Evolutionary conservation across 2,797 vertebrate species (phyloP).

Genomic region (Cynopterus sphinx): DNA sequence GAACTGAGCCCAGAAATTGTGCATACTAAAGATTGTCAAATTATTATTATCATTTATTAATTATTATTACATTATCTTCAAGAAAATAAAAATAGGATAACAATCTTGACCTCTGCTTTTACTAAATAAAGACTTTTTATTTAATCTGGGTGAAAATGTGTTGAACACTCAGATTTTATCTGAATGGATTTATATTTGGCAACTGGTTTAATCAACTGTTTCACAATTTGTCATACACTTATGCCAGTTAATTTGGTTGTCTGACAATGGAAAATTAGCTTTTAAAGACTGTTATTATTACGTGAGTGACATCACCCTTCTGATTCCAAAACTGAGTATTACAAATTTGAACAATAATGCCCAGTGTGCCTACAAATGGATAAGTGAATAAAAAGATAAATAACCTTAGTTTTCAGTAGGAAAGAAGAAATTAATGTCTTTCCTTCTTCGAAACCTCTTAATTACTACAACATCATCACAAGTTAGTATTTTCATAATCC

Average conservation of each 20-base stretch:
- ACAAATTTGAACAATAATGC: background rate
- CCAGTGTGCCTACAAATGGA: background rate
- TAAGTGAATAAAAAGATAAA: background rate
- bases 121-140: slow-evolving; percentile 51
- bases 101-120: slow-evolving; percentile 38
- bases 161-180: slow-evolving; percentile 42
- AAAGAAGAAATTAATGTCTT: background rate
- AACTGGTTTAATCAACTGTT: slow-evolving; percentile 59
- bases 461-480: background rate
- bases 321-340: slow-evolving; percentile 8
- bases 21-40: background rate
- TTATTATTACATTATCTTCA: background rate
- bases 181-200: slow-evolving; percentile 48
- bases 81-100: slow-evolving; percentile 30
- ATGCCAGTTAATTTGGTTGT: slow-evolving; percentile 52
- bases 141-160: background rate
- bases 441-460: background rate
- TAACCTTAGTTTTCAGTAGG: background rate
- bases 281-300: slow-evolving; percentile 36
- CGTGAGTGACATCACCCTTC: background rate
- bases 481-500: background rate
- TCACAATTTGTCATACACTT: slow-evolving; percentile 42
- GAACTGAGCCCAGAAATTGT: slow-evolving; percentile 25
- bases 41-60: background rate
- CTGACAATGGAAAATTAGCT: slow-evolving; percentile 42